A percentile compares a stretch with the other conserved stretches of the same genome.
phyloP scores from a whole-genome alignment of 2,797 vertebrate genomes.

The Esox masquinongy region DNA sequence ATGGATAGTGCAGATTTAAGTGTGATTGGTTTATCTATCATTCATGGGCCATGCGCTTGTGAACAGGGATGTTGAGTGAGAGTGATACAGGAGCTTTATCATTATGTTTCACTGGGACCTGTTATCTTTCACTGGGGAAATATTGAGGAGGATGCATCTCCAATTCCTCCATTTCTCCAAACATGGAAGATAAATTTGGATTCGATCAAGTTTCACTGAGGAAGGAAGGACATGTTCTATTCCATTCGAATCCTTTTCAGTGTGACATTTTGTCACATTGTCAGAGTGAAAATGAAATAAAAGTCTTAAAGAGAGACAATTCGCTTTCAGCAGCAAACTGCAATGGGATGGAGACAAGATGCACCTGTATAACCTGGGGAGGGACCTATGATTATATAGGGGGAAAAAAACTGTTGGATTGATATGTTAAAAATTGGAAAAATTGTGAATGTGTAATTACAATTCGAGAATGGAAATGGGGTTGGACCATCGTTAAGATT shows the following conservation, averaged over 20 bases:
- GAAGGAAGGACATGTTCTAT: constrained; percentile 57
- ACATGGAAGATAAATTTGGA: constrained; percentile 44
- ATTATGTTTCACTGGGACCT: constrained; percentile 47
- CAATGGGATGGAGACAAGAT: background rate
- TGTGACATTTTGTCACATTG: constrained; percentile 41
- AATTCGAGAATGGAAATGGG: background rate
- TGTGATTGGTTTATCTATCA: constrained; percentile 55
- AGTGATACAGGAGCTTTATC: constrained; percentile 46
- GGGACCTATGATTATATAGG: background rate
- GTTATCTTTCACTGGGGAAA: constrained; percentile 58
- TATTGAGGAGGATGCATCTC: constrained; percentile 54
- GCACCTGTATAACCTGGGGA: background rate
- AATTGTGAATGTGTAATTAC: background rate
- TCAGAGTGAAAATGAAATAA: constrained; percentile 18
- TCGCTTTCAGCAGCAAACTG: background rate
- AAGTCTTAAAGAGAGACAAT: background rate
- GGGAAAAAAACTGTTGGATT: background rate
- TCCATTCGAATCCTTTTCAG: constrained; percentile 51
- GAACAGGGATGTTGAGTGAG: constrained; percentile 43
- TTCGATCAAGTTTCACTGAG: constrained; percentile 67
- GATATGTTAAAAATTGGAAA: background rate
- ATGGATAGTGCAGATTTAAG: constrained; percentile 31
- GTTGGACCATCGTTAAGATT: background rate
- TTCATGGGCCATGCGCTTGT: constrained; percentile 31
- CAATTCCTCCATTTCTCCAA: constrained; percentile 49